Conservation (phyloP, 1,140 invertebrate genomes). For the Rhagoletis zephyria region DNA sequence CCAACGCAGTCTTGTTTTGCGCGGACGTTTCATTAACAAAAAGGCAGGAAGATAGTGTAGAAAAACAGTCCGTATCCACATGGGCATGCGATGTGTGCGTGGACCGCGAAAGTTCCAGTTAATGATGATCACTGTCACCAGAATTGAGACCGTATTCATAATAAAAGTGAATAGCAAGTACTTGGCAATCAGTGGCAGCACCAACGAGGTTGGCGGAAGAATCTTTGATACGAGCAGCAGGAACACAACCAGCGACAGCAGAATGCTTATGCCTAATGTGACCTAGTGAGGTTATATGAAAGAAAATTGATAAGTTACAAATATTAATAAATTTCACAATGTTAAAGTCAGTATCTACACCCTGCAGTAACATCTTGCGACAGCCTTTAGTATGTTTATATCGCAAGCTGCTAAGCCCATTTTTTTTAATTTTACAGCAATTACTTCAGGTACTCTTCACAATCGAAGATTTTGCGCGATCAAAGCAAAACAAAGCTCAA, state of each 20-base stretch:
- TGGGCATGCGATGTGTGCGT: constrained; percentile 90
- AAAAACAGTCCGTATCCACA: constrained; percentile 93
- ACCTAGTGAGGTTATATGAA: constrained; percentile 75
- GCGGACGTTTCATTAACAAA: constrained; percentile 91
- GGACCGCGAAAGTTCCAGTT: constrained; percentile 99
- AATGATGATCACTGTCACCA: constrained; percentile 98
- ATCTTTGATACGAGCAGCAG: constrained; percentile 98
- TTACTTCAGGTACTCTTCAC: too few relatives aligned
- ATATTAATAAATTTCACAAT: constrained; percentile 24
- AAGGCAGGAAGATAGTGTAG: constrained; percentile 91
- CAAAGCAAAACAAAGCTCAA: too few relatives aligned
- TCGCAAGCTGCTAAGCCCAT: too few relatives aligned
- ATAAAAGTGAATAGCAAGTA: constrained; percentile 99
- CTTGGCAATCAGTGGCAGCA: constrained; percentile 96
- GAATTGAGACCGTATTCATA: constrained; percentile 99
- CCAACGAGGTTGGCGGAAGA: constrained; percentile 95
- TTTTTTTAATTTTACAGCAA: too few relatives aligned
- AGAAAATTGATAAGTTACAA: background rate
- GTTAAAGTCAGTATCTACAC: too few relatives aligned
- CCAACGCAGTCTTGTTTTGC: constrained; percentile 92
- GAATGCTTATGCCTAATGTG: constrained; percentile 97
- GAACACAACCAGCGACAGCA: constrained; percentile 99
- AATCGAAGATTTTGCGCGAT: too few relatives aligned
- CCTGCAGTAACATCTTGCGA: too few relatives aligned
- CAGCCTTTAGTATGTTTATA: too few relatives aligned